These are phyloP conservation scores for Drosophila albomicans DNA, from an alignment of 1,140 invertebrate genomes.

Conservation along the genomic window DNA sequence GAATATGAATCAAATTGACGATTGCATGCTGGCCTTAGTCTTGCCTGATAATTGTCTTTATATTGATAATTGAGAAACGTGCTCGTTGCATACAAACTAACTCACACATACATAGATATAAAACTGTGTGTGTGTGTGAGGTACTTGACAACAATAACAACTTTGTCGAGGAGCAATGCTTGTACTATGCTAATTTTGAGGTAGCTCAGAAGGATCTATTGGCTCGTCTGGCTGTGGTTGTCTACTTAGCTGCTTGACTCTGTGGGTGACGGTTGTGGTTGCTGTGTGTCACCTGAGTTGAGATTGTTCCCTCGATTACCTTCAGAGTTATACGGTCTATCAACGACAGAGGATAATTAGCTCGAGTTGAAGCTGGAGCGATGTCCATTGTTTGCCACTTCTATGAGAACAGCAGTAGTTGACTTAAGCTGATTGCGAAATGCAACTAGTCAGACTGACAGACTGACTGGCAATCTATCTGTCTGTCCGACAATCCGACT, in stretches of 20 bases:
- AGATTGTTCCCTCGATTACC: constrained; percentile 56
- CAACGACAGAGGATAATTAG: constrained; percentile 62
- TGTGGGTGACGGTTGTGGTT: constrained; percentile 12
- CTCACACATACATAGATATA: neutral
- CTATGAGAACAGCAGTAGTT: constrained; percentile 17
- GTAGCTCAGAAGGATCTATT: neutral
- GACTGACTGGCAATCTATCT: neutral
- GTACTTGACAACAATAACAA: constrained; percentile 17
- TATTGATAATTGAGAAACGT: constrained; percentile 38
- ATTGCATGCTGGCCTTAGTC: neutral
- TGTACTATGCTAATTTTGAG: constrained; percentile 23
- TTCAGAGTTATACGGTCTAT: constrained; percentile 30
- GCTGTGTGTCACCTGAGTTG: constrained; percentile 33
- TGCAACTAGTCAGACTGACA: neutral
- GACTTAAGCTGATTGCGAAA: constrained; percentile 47
- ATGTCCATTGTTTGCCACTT: constrained; percentile 10
- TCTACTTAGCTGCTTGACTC: constrained; percentile 24
- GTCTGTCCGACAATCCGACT: neutral
- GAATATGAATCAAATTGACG: constrained; percentile 18
- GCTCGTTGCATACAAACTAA: constrained; percentile 4
- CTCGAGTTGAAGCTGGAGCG: constrained; percentile 1
- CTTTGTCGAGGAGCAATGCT: neutral
- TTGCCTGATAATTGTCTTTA: constrained; percentile 30
- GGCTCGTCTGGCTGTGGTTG: constrained; percentile 24
- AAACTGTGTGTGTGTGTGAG: neutral